Evolutionary conservation across 2,888 invertebrate genomes (phyloP).

Genomic region (Pammene fasciana): DNA sequence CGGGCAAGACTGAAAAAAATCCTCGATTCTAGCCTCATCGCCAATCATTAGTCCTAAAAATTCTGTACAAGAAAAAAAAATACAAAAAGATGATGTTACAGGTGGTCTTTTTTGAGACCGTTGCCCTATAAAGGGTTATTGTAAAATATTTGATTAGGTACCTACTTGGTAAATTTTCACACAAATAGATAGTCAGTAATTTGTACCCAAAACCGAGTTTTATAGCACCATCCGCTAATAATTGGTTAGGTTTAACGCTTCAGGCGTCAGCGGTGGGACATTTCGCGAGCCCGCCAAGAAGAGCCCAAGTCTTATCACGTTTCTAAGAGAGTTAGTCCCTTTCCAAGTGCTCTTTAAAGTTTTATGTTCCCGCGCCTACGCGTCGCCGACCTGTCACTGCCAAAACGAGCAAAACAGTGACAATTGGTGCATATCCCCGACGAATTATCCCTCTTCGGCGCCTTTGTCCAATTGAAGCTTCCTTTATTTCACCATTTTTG

Average conservation of each 20-base stretch:
- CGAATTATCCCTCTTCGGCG: conserved; percentile 82
- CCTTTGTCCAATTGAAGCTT: conserved; percentile 81
- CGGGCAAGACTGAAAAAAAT: too few species aligned
- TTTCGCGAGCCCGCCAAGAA: neutral
- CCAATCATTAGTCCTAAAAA: too few species aligned
- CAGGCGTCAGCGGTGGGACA: conserved; percentile 37
- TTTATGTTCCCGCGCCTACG: conserved; percentile 61
- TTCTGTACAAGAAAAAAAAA: too few species aligned
- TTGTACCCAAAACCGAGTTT: conserved; percentile 10
- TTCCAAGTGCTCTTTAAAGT: conserved; percentile 62
- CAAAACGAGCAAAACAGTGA: conserved; percentile 77
- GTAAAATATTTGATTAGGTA: neutral
- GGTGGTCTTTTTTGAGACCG: too few species aligned
- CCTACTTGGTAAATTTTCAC: neutral
- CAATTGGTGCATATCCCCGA: conserved; percentile 82
- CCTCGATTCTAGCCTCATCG: too few species aligned
- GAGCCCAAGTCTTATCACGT: neutral
- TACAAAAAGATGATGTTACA: too few species aligned
- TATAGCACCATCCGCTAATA: conserved; percentile 32
- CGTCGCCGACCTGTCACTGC: conserved; percentile 60
- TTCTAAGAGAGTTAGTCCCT: conserved; percentile 11
- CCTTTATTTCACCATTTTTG: conserved; percentile 81
- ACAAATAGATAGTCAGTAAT: neutral
- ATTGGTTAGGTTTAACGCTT: conserved; percentile 26
- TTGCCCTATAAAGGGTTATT: too few species aligned